Evolutionary conservation across 2,113 vertebrate genomes (phyloP).

Genomic region (Himantopus leucocephalus): DNA sequence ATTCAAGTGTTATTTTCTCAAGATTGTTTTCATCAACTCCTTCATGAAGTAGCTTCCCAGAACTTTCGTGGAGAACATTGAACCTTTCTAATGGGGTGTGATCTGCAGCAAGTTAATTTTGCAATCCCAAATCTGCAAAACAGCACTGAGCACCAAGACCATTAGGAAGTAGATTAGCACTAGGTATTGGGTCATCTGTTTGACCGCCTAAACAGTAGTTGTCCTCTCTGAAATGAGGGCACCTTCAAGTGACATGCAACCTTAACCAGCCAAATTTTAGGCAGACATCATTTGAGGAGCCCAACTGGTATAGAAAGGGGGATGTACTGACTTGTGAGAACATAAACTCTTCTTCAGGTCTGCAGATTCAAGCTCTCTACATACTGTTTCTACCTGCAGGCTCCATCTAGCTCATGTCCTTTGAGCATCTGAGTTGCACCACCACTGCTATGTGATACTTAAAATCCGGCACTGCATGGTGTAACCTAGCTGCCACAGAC

Average conservation of each 20-base stretch:
- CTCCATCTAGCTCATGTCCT: neutral
- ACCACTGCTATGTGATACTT: too few species aligned
- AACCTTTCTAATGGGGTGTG: neutral
- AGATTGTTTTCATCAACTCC: neutral
- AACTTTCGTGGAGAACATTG: neutral
- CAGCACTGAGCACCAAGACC: accelerated
- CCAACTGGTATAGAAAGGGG: neutral
- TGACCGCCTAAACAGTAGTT: neutral
- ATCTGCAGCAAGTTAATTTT: neutral
- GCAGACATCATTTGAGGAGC: neutral
- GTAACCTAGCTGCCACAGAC: neutral
- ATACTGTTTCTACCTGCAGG: neutral
- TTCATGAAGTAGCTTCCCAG: neutral
- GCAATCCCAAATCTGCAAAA: neutral
- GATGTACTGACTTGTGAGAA: neutral
- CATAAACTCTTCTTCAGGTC: neutral
- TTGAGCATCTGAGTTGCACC: neutral
- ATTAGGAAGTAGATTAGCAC: neutral
- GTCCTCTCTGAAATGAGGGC: neutral
- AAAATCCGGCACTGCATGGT: neutral
- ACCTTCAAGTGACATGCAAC: neutral
- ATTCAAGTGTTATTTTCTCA: neutral
- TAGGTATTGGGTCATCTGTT: accelerated
- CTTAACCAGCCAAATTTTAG: neutral
- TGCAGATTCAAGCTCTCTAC: neutral